A percentile compares a stretch with the other conserved stretches of the same genome.
These are phyloP conservation scores for Thyatira batis DNA, from an alignment of 2,888 invertebrate species.

Conservation along the genomic window DNA sequence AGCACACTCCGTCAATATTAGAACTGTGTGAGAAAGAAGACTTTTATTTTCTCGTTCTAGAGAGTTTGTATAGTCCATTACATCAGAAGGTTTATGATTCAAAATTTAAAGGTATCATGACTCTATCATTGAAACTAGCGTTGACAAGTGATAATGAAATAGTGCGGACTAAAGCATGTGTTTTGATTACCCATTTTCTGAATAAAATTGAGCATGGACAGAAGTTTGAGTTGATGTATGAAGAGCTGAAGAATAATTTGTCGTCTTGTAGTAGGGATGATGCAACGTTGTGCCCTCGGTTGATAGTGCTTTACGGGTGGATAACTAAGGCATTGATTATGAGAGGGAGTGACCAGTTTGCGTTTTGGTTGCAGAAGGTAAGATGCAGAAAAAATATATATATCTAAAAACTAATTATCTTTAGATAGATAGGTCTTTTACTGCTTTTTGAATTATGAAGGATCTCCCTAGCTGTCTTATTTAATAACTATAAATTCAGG, in stretches of 20 bases:
- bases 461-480: too few species aligned
- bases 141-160: constrained; percentile 52
- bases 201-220: constrained; percentile 79
- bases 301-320: constrained; percentile 69
- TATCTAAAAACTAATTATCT: constrained; percentile 4
- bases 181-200: constrained; percentile 80
- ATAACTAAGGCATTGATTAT: constrained; percentile 65
- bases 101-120: constrained; percentile 57
- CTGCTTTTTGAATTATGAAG: too few species aligned
- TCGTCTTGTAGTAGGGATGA: constrained; percentile 41
- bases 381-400: constrained; percentile 12
- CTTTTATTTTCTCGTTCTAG: constrained; percentile 64
- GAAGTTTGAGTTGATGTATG: constrained; percentile 65
- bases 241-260: constrained; percentile 51
- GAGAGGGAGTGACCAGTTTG: constrained; percentile 62
- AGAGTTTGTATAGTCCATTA: constrained; percentile 78
- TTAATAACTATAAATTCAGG: too few species aligned
- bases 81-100: constrained; percentile 59
- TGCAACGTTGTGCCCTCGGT: constrained; percentile 42
- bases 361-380: constrained; percentile 73
- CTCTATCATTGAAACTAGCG: constrained; percentile 56
- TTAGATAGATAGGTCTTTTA: too few species aligned
- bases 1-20: constrained; percentile 51
- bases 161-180: constrained; percentile 67
- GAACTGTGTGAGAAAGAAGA: constrained; percentile 51